phyloP scores from a whole-genome alignment of 2,113 vertebrate genomes.

The Thinocorus orbignyianus region DNA sequence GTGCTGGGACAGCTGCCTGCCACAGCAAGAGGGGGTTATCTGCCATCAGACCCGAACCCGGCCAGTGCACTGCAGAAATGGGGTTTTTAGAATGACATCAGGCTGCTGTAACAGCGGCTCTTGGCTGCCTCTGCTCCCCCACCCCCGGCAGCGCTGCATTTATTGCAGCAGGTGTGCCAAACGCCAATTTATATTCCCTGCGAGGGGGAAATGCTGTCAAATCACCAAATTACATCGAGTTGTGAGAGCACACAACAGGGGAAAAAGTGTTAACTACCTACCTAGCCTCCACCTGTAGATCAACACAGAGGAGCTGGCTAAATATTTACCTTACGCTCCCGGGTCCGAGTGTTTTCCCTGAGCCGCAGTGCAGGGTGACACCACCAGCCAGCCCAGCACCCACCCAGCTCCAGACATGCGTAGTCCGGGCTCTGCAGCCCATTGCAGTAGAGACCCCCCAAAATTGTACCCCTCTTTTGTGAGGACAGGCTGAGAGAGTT shows the following conservation, averaged over 20 bases:
- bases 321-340: neutral
- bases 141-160: neutral
- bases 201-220: neutral
- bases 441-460: neutral
- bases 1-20: rapidly evolving
- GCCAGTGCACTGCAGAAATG: neutral
- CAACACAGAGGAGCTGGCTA: neutral
- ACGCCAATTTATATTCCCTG: rapidly evolving
- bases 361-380: neutral
- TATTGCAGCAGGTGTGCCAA: neutral
- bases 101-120: neutral
- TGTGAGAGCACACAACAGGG: neutral
- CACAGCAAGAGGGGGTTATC: neutral
- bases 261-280: neutral
- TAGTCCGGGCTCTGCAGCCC: rapidly evolving
- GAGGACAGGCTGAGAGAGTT: too few species aligned
- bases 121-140: neutral
- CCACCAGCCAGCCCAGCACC: neutral
- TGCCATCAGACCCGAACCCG: rapidly evolving
- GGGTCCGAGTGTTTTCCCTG: neutral
- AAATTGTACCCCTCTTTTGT: neutral
- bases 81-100: neutral
- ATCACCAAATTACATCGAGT: neutral
- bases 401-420: rapidly evolving
- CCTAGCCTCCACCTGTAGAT: neutral